A percentile compares a stretch with the other conserved stretches of the same genome.
These are phyloP conservation scores for Volucella inanis DNA, from an alignment of 2,888 invertebrate genomes.

Conservation along the genomic window DNA sequence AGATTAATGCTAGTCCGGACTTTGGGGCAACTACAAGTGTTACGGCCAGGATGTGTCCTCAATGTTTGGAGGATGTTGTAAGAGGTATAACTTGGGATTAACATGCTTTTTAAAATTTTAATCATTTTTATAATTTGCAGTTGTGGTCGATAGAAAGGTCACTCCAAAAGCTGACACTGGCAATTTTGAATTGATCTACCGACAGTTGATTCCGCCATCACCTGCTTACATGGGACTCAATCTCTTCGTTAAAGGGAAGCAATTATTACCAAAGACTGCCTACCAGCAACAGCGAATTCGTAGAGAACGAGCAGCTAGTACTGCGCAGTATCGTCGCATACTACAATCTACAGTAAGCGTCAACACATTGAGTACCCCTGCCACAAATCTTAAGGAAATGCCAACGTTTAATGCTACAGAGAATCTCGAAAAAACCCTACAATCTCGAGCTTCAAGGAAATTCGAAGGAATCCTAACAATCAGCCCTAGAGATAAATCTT, in stretches of 20 bases:
- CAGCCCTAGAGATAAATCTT: conserved; percentile 51
- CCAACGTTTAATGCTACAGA: conserved; percentile 81
- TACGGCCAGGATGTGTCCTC: conserved; percentile 92
- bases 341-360: conserved; percentile 60
- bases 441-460: conserved; percentile 33
- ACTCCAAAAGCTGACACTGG: conserved; percentile 91
- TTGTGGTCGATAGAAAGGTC: conserved; percentile 89
- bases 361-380: conserved; percentile 65
- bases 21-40: conserved; percentile 95
- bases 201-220: conserved; percentile 89
- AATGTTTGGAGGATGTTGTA: conserved; percentile 94
- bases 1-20: conserved; percentile 97
- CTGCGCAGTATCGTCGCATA: conserved; percentile 70
- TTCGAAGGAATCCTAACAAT: conserved; percentile 35
- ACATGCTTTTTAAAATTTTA: not conserved
- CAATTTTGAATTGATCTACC: conserved; percentile 90
- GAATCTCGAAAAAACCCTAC: conserved; percentile 78
- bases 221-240: conserved; percentile 90
- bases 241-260: conserved; percentile 82
- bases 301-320: conserved; percentile 78
- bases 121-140: conserved; percentile 84
- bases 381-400: conserved; percentile 80
- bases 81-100: conserved; percentile 87
- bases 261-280: conserved; percentile 79
- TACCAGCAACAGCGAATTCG: conserved; percentile 76